Evolutionary conservation across 2,888 invertebrate genomes (phyloP).

Genomic region (Autographa pulchrina): DNA sequence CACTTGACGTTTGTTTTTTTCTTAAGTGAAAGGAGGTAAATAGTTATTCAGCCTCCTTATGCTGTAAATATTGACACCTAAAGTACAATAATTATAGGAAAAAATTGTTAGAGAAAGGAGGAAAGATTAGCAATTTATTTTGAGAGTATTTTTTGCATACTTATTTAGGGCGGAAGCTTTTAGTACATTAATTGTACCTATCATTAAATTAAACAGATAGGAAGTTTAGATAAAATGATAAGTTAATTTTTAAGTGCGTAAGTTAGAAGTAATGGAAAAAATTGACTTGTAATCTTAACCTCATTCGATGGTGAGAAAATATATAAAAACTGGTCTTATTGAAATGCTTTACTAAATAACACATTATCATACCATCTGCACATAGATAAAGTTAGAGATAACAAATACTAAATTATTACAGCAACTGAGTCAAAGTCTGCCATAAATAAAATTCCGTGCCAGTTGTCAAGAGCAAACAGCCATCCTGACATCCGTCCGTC

Average conservation of each 20-base stretch:
- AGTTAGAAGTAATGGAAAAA: background rate
- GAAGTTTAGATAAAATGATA: background rate
- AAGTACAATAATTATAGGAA: background rate
- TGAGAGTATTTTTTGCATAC: background rate
- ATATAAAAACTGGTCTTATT: background rate
- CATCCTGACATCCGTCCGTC: conserved; percentile 66
- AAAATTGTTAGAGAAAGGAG: background rate
- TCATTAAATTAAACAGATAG: background rate
- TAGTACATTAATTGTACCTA: background rate
- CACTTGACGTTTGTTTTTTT: background rate
- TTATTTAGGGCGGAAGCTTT: background rate
- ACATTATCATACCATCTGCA: background rate
- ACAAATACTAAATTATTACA: conserved; percentile 16
- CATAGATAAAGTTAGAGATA: background rate
- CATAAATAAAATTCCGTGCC: conserved; percentile 22
- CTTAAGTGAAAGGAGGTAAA: background rate
- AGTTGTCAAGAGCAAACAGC: conserved; percentile 37
- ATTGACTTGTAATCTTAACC: background rate
- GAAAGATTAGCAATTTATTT: background rate
- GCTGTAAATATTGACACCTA: background rate
- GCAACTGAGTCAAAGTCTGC: conserved; percentile 15
- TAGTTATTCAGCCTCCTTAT: background rate
- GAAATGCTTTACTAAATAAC: background rate
- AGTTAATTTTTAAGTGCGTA: background rate
- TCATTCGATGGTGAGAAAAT: background rate